Evolutionary conservation across 2,888 invertebrate genomes (phyloP), one percentile per base, ranked within the genome.

Genomic region (Noctua comes): DNA sequence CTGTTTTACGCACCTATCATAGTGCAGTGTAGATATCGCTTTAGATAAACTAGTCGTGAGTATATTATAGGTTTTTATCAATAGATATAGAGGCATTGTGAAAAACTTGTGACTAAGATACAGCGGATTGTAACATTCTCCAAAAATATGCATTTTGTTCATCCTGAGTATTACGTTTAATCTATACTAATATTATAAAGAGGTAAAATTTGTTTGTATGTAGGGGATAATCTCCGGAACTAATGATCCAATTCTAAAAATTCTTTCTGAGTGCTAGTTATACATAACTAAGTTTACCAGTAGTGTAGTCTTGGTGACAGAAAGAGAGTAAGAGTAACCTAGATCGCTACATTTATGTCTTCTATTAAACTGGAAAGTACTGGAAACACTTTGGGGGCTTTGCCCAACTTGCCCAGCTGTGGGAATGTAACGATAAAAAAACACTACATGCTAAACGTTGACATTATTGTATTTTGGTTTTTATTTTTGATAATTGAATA

Each of bases 1-100:
- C 66, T 51, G 51, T 74, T 62, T 62, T 79, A 79, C 79, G 79
- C 74, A 43, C 4, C 2, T 79, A 57, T 73, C 31, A 59, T 24
- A 54, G 7, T 7, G 40, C 7, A 40, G 24, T 64, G 1, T 1
- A 69, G 43, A 72, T 78, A 68, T 36, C 18, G 36, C 18, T 24
- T 46, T 11, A 46, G 68, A 54, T 79, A 79, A 73, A 43, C 24
- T 79, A 24, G 36, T 59, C 43, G 40, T 31, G 57, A 21, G 48
- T 51, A 59, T 31, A 13, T 78, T 18, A 66, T 21, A 46, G 54
- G n/a, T 7, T 57, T 72, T 69, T 48, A 78, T 79, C 73, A 8
- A 24, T 65, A 40, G 66, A 21, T 43, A 59, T 51, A 43, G 16
- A 8, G 31, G 21, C 0, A 66, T 51, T 78, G 24, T 66, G 48